Evolutionary conservation across 1,140 invertebrate genomes (phyloP), one percentile per base, ranked within the genome.

Genomic region (Chymomyza costata): DNA sequence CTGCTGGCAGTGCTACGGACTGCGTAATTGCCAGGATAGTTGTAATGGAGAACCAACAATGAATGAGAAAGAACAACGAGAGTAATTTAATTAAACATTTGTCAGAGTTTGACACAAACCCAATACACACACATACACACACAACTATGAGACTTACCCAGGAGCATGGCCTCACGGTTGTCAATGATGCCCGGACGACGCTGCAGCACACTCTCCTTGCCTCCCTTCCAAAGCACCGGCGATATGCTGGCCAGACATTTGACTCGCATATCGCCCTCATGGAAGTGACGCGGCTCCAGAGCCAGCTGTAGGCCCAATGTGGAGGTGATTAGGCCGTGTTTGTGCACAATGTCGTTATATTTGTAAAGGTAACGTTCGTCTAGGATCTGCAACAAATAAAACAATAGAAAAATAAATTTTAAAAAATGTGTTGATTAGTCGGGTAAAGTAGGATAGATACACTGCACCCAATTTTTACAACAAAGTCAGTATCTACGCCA

Each of bases 181-280:
- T 89, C 88, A 37, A 87, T 87, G 38, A 89, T 84, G n/a, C 87
- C 87, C 14, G 85, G 82, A 39, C 86, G 67, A 46, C 87, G 87
- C 39, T 88, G 88, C 1, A 89, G 83, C 1, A 88, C 86, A 52
- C 86, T 88, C 57, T 89, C 87, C 50, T 86, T 85, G 65, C 88
- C 88, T n/a, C 87, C 87, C 55, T 87, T 86, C 88, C 89, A 90
- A 11, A 90, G 71, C 1, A 88, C 86, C 2, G 89, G 88, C 2
- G 89, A 89, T 58, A 90, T 83, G 44, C 87, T 88, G 5, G 90
- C 89, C 28, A 90, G 83, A 69, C 90, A 90, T 64, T 89, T 87
- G 18, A 90, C 88, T 52, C 86, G 87, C 88, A 90, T 89, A 7
- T 85, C 87, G 38, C 89, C 89, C 5, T 87, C 86, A 19, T 84